Evolutionary conservation across 1,140 invertebrate genomes (phyloP), one percentile per base, ranked within the genome.

Genomic region (Anoplophora glabripennis): DNA sequence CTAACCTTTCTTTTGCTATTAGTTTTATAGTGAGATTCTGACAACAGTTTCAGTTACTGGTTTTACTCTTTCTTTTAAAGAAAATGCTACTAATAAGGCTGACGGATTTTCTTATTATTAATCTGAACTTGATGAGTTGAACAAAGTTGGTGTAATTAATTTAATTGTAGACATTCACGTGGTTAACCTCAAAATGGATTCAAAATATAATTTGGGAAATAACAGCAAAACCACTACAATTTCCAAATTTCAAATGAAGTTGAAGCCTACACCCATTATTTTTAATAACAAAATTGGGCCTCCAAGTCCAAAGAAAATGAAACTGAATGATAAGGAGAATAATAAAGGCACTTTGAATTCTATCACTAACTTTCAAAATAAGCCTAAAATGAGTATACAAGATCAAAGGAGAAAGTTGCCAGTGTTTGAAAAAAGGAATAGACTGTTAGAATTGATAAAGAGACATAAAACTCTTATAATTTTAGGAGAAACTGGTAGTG

Each of bases 401-500:
- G 78, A 81, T 52, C 79, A 81, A 49, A 68, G 76, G 54, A 77
- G 77, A 60, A 73, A 74, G n/a, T 64, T 83, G 45, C 81, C 81
- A 3, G 77, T 82, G 33, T 80, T 77, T 56, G 74, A 68, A 37
- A 74, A 79, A 34, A 72, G 76, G 34, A 79, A 80, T 58, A 84
- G 81, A 52, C 63, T 86, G 14, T 64, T 86, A 2, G 76, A 81
- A 54, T 76, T 84, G 64, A 81, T 86, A 38, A 71, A 76, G 11
- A 76, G 76, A 44, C 67, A 83, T 61, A 77, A 78, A 36, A 89
- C 86, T 2, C 67, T 90, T 1, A 85, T 96, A 40, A 77, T 96
- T 11, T 87, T 96, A 66, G 92, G 92, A 7, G 93, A 95, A 76
- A 95, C 93, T 1, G 93, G 92, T 4, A 87, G 89, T 75, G 93